Percentiles rank a stretch among this genome's conserved stretches.
These are phyloP conservation scores for Pseudeuparius sepicola DNA, from an alignment of 2,888 invertebrate genomes.

Conservation along the genomic window DNA sequence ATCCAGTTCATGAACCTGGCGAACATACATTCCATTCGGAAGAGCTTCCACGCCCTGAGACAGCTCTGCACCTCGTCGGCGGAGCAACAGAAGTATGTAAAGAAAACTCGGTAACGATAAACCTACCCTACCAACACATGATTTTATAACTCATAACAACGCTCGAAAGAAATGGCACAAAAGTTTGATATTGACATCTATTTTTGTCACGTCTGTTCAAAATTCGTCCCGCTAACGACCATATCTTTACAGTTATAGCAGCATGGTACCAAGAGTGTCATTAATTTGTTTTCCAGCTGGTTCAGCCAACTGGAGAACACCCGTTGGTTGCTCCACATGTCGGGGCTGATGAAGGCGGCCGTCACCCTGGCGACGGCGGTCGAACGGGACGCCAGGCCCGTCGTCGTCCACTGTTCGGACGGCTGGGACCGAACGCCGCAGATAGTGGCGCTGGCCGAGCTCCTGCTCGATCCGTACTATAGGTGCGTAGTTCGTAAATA, in stretches of 20 bases:
- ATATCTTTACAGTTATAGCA: too few relatives aligned
- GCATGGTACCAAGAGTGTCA: too few relatives aligned
- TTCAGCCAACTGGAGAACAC: conserved; percentile 78
- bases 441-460: conserved; percentile 85
- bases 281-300: conserved; percentile 55
- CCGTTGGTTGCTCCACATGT: conserved; percentile 86
- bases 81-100: conserved; percentile 65
- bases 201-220: too few relatives aligned
- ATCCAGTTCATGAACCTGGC: conserved; percentile 96
- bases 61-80: conserved; percentile 66
- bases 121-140: too few relatives aligned
- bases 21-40: conserved; percentile 92
- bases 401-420: conserved; percentile 95
- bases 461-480: conserved; percentile 89
- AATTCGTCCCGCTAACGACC: too few relatives aligned
- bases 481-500: too few relatives aligned
- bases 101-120: too few relatives aligned
- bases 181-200: too few relatives aligned
- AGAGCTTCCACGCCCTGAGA: conserved; percentile 82
- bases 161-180: too few relatives aligned
- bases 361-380: conserved; percentile 71
- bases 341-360: conserved; percentile 73
- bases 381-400: conserved; percentile 73
- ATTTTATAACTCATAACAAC: too few relatives aligned
- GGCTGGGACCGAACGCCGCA: conserved; percentile 99